These are phyloP conservation scores for Argyresthia albistria DNA, from an alignment of 2,888 invertebrate genomes.

Conservation along the genomic window DNA sequence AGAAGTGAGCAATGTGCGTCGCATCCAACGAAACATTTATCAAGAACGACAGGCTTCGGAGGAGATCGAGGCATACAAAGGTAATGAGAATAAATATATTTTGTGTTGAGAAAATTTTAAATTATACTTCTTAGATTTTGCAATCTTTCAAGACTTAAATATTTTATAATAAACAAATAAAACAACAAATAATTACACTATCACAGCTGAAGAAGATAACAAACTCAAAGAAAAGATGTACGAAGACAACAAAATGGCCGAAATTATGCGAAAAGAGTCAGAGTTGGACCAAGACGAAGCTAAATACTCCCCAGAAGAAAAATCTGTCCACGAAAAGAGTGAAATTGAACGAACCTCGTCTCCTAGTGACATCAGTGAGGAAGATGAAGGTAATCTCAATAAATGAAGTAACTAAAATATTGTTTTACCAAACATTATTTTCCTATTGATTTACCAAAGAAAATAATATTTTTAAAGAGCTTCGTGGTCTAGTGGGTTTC, in stretches of 20 bases:
- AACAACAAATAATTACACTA: neutral
- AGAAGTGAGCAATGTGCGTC: slow-evolving; percentile 68
- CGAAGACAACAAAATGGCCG: slow-evolving; percentile 47
- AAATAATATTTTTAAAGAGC: too few species aligned
- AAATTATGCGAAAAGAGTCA: slow-evolving; percentile 39
- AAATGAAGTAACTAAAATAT: neutral
- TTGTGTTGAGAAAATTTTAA: too few species aligned
- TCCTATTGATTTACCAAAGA: too few species aligned
- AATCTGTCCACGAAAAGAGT: slow-evolving; percentile 78
- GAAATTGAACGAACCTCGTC: slow-evolving; percentile 59
- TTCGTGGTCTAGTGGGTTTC: too few species aligned
- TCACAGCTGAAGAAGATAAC: slow-evolving; percentile 60
- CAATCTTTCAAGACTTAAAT: too few species aligned
- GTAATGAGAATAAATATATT: too few species aligned
- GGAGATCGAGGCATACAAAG: slow-evolving; percentile 68
- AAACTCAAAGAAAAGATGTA: slow-evolving; percentile 56
- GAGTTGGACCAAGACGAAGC: slow-evolving; percentile 75
- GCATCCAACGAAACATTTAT: slow-evolving; percentile 66
- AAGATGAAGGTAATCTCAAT: slow-evolving; percentile 51
- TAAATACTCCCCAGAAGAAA: slow-evolving; percentile 87
- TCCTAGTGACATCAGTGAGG: slow-evolving; percentile 67
- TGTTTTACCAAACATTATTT: too few species aligned
- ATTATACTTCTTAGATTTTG: too few species aligned
- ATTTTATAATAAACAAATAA: neutral
- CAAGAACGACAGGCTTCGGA: slow-evolving; percentile 67